Conservation (phyloP, 2,888 invertebrate species). For the Leptothorax acervorum region DNA sequence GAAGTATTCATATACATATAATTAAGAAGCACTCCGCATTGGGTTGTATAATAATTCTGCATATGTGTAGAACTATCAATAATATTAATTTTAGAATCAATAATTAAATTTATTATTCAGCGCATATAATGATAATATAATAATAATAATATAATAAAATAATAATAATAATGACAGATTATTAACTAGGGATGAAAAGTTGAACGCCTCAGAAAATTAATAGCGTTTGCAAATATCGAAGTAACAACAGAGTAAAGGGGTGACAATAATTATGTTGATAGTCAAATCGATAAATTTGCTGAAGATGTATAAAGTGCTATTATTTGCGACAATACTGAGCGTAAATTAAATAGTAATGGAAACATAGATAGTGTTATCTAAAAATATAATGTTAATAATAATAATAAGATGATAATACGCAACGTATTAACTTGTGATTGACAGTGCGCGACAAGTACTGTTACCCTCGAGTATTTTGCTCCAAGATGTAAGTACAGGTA, state of each 20-base stretch:
- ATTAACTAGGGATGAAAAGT: conserved; percentile 17
- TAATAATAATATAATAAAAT: conserved; percentile 67
- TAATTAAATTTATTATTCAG: conserved; percentile 60
- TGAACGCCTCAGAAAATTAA: conserved; percentile 6
- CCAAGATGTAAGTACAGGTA: conserved; percentile 54
- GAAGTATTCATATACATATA: conserved; percentile 10
- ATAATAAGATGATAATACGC: conserved; percentile 54
- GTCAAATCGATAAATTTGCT: conserved; percentile 51
- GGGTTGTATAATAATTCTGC: conserved; percentile 34
- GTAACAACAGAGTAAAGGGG: conserved; percentile 36
- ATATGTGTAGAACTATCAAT: conserved; percentile 65
- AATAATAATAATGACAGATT: conserved; percentile 49
- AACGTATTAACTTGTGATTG: conserved; percentile 58
- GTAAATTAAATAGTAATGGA: conserved; percentile 80
- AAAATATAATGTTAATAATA: conserved; percentile 51
- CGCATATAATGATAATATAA: conserved; percentile 57
- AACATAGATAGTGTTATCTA: conserved; percentile 28
- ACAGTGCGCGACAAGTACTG: conserved; percentile 65
- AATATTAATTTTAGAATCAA: conserved; percentile 65
- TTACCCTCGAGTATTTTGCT: conserved; percentile 65
- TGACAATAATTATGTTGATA: conserved; percentile 44
- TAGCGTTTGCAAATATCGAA: conserved; percentile 58
- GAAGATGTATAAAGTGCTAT: conserved; percentile 64
- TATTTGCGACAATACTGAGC: conserved; percentile 79
- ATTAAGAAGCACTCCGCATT: conserved; percentile 7